A percentile compares a stretch with the other conserved stretches of the same genome.
Conservation (phyloP, 2,888 invertebrate species). For the Frankliniella fusca region DNA sequence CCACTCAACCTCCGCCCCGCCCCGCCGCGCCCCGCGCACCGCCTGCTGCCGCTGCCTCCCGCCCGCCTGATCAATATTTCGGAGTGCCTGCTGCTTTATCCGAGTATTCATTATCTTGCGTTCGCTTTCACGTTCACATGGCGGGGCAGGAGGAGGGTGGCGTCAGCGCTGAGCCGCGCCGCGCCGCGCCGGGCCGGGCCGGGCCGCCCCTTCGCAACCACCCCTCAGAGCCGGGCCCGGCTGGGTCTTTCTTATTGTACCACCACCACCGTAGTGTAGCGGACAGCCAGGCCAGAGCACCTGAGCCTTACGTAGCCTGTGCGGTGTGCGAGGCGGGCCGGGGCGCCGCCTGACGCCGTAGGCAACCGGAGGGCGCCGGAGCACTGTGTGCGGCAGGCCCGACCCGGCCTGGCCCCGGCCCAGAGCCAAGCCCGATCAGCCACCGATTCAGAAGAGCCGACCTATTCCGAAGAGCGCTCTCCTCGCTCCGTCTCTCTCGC, state of each 20-base stretch:
- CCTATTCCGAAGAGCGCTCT: too few species aligned
- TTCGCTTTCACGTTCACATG: constrained; percentile 19
- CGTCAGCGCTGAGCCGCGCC: neutral
- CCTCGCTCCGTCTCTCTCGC: too few species aligned
- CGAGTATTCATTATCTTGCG: constrained; percentile 24
- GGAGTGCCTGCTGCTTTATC: constrained; percentile 25
- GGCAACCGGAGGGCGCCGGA: too few species aligned
- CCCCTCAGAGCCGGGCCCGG: neutral
- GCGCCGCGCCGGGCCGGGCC: neutral
- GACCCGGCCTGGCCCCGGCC: too few species aligned
- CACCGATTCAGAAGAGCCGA: too few species aligned
- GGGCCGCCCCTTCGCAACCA: neutral
- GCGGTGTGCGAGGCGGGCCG: too few species aligned
- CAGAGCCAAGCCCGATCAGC: too few species aligned
- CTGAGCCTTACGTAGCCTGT: too few species aligned
- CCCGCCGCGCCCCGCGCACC: neutral
- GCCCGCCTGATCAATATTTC: constrained; percentile 20
- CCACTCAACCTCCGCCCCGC: neutral
- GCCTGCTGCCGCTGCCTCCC: neutral
- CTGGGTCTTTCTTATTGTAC: neutral
- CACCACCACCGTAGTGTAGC: too few species aligned
- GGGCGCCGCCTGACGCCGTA: too few species aligned
- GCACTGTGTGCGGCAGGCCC: too few species aligned
- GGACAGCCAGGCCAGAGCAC: too few species aligned
- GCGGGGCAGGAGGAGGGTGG: neutral